Base-by-base conservation (phyloP, 2,888 invertebrate species). In the Machimus atricapillus region DNA sequence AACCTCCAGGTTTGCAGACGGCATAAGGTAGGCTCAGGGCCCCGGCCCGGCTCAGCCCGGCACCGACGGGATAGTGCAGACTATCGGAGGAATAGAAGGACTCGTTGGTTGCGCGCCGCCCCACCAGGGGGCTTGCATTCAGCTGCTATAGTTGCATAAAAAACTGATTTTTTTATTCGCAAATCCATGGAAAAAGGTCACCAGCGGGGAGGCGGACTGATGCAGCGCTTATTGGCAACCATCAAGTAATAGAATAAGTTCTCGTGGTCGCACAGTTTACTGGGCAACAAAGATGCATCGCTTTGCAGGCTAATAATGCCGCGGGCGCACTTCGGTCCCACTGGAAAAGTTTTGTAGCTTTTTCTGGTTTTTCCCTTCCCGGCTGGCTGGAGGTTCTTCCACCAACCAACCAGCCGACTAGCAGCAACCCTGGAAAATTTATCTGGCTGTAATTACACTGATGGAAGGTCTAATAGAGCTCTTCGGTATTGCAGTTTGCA, bases 401-500 rank as follows among this genome's bases (percentile, higher is more conserved):
- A 12, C 2, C 40, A 12, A 2, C 9, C 40, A 12, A 8, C 66
- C 40, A 12, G 12, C 9, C 40, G 40, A 8, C 66, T 12, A 9
- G 3, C 66, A 34, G 34, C 66, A 56, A 12, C 31, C n/a, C 81
- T 52, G 31, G 37, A 46, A 56, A 52, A 34, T 56, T 52, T 40
- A 52, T 56, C 81, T 46, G 78, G 78, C 19, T 23, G 78, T 81
- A 81, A 81, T 81, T 81, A 81, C 23, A 34, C 56, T 81, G 56
- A 81, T 81, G 81, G 81, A 81, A 56, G 34, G 52, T 5, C 52
- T 56, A 56, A 56, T 58, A 27, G 66, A 27, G 52, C 56, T 31
- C 27, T 12, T 31, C 46, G 56, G 56, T 34, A 31, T 23, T 37
- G 56, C 56, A 31, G 56, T 81, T 27, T 19, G 34, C 56, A 31